These are phyloP conservation scores for Macrostomum cliftonense DNA, from an alignment of 2,888 invertebrate species.

Conservation along the genomic window DNA sequence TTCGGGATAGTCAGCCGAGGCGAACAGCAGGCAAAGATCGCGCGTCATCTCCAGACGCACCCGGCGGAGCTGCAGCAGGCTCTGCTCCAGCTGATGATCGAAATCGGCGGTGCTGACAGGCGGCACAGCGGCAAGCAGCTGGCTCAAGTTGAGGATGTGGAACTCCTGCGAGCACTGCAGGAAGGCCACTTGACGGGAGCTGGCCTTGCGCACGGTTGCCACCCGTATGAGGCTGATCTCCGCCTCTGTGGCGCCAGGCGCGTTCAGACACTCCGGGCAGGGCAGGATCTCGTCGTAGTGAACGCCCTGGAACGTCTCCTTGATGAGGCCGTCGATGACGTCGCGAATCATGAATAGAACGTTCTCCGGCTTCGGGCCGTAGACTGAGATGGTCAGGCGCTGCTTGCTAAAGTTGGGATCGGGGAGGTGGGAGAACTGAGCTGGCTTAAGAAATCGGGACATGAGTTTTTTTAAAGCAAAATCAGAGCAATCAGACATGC, in stretches of 20 bases:
- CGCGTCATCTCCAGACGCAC: neutral
- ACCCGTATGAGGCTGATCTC: neutral
- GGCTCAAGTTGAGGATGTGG: neutral
- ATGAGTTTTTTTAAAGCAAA: too few relatives aligned
- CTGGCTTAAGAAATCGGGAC: too few relatives aligned
- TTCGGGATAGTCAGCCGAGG: too few relatives aligned
- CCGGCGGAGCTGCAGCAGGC: conserved; percentile 4
- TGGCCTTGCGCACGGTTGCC: neutral
- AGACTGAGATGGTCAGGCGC: conserved; percentile 11
- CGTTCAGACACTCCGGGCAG: conserved; percentile 13
- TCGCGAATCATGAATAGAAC: conserved; percentile 15
- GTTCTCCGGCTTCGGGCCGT: conserved; percentile 14
- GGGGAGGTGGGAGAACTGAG: too few relatives aligned
- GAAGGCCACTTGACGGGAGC: neutral
- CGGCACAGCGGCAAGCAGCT: conserved; percentile 1
- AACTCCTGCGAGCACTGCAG: conserved; percentile 2
- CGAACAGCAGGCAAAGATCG: conserved; percentile 2
- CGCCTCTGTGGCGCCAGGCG: neutral
- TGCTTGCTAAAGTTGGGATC: conserved; percentile 4
- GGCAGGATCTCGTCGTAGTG: conserved; percentile 14
- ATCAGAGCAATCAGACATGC: too few relatives aligned
- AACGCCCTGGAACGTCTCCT: conserved; percentile 15
- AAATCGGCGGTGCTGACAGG: conserved; percentile 4
- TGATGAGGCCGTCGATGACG: conserved; percentile 13
- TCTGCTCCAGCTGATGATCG: conserved; percentile 6